These are phyloP conservation scores for Corella eumyota DNA, from an alignment of 23 tunicate genomes.

Conservation along the genomic window DNA sequence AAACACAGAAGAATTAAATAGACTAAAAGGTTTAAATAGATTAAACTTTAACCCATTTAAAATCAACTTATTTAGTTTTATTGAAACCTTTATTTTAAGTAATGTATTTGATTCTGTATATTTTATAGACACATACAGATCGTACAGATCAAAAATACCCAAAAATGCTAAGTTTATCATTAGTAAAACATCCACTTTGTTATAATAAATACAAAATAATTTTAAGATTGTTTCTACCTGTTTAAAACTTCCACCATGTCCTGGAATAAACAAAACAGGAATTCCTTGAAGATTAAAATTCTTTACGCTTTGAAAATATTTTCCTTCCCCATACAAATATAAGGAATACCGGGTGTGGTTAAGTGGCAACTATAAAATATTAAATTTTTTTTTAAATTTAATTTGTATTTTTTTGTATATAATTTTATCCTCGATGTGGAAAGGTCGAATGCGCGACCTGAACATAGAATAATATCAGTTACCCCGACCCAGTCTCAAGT, in stretches of 20 bases:
- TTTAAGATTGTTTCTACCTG: constrained; percentile 60
- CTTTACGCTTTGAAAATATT: constrained; percentile 27
- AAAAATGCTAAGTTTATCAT: background rate
- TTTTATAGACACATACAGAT: no score
- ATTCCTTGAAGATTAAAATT: constrained; percentile 48
- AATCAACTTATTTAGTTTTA: no score
- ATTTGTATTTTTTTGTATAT: no score
- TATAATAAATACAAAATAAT: background rate
- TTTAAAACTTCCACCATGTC: constrained; percentile 79
- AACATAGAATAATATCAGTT: no score
- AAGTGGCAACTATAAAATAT: background rate
- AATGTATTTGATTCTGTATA: no score
- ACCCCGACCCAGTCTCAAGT: no score
- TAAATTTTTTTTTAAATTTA: background rate
- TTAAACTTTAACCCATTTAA: no score
- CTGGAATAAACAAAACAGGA: constrained; percentile 76
- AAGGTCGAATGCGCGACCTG: no score
- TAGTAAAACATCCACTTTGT: background rate
- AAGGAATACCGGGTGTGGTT: constrained; percentile 19
- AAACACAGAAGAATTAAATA: background rate
- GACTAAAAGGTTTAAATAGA: background rate
- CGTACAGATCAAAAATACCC: background rate
- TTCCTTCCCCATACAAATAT: constrained; percentile 86
- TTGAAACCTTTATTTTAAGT: no score
- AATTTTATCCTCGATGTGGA: no score